Evolutionary conservation across 2,888 invertebrate genomes (phyloP), one percentile per base, ranked within the genome.

Genomic region (Spilosoma lubricipeda): DNA sequence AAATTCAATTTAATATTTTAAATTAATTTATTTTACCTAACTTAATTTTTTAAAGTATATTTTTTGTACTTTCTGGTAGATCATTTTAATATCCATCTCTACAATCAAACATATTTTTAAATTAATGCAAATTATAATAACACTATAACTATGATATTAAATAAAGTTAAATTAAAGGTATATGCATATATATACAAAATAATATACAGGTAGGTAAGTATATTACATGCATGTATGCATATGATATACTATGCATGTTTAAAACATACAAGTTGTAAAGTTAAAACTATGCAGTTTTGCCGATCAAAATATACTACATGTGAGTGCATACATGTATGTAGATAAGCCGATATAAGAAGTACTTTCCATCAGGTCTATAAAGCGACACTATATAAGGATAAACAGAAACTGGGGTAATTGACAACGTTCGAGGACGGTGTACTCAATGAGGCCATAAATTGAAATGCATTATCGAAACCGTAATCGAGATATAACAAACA

Each of bases 371-470:
- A 75, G 71, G 69, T 77, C 71, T 78, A 76, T 78, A 75, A 80
- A 80, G 77, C 81, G 82, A 81, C 80, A 80, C 87, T 87, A 85
- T 82, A 84, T 80, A 84, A 77, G 84, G 84, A 84, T 77, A 71
- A 73, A 78, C 79, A 82, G 82, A 84, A 94, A 87, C 90, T 92
- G 85, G 94, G 92, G 87, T 93, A 93, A 93, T 91, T 90, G 90
- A 89, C 85, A 86, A 85, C 76, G 78, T 81, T 84, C 82, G 86
- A 88, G 90, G 86, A 86, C 89, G 82, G 77, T 72, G 88, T 87
- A 90, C 87, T 90, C 92, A 93, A 92, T 92, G 93, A 92, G 89
- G 90, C 93, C 85, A 88, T 93, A 93, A 94, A 94, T 94, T 93
- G 91, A 91, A 92, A 89, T 91, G 90, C 90, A 90, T 92, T 92